Evolutionary conservation across 2,113 vertebrate genomes (phyloP).

Genomic region (Amblyornis subalaris): DNA sequence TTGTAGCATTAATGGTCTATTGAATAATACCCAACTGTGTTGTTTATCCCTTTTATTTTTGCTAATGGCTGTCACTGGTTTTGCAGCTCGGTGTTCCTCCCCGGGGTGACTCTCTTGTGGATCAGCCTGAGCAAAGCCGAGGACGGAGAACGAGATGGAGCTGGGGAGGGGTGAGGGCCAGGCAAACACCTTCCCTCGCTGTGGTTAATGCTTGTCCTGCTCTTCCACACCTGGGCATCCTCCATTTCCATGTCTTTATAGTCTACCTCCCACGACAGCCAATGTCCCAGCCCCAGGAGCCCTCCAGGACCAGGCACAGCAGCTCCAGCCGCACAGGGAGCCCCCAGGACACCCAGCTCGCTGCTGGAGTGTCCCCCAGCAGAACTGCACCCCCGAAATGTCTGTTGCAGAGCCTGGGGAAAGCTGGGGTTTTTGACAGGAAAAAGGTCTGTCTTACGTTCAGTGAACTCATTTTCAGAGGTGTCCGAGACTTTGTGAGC

Average conservation of each 20-base stretch:
- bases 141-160: fast-evolving
- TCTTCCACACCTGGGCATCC: fast-evolving
- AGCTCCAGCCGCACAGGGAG: background rate
- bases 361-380: background rate
- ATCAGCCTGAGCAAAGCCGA: background rate
- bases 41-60: background rate
- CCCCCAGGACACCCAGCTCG: background rate
- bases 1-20: background rate
- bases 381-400: fast-evolving
- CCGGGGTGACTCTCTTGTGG: no score
- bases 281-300: background rate
- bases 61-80: background rate
- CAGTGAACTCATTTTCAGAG: background rate
- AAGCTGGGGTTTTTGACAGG: background rate
- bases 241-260: fast-evolving
- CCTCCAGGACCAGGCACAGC: background rate
- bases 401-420: background rate
- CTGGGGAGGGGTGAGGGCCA: background rate
- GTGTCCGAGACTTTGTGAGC: fast-evolving
- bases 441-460: background rate
- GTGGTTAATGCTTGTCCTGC: fast-evolving
- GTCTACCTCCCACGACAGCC: fast-evolving
- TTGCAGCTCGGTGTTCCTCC: background rate
- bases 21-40: background rate
- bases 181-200: fast-evolving